Evolutionary conservation across 2,797 vertebrate species (phyloP).

Genomic region (Poecile montanus): DNA sequence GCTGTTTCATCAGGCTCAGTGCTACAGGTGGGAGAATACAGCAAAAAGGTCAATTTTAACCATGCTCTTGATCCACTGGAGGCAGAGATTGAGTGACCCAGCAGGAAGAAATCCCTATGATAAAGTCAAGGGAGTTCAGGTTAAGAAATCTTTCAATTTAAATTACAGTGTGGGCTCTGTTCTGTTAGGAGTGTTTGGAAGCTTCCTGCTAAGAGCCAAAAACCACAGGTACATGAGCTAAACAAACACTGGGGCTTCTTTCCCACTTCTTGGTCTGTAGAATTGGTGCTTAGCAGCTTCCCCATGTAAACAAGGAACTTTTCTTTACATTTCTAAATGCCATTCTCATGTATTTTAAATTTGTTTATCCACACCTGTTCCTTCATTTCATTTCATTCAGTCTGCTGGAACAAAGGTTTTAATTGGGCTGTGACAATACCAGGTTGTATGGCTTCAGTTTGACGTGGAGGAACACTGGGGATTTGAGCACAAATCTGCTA

Average conservation of each 20-base stretch:
- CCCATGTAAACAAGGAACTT: background rate
- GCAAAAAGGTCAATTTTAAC: background rate
- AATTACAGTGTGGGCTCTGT: background rate
- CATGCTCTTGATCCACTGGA: background rate
- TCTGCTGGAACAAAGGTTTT: background rate
- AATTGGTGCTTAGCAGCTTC: background rate
- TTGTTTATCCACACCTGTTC: background rate
- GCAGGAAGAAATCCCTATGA: background rate
- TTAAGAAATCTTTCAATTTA: conserved; percentile 20
- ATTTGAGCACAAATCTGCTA: background rate
- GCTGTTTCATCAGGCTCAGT: background rate
- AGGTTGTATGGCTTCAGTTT: background rate
- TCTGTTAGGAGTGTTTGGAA: background rate
- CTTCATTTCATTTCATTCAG: background rate
- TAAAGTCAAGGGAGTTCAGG: conserved; percentile 1
- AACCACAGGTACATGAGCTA: background rate
- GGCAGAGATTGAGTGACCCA: background rate
- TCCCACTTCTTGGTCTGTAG: background rate
- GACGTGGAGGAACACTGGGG: fast-evolving
- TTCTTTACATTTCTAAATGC: background rate
- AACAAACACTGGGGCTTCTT: background rate
- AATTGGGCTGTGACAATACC: background rate
- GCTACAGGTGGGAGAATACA: background rate
- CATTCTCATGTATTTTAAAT: background rate
- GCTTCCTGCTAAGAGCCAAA: background rate